Base-by-base conservation (phyloP, 2,113 vertebrate genomes). In the Actinemys pallida region DNA sequence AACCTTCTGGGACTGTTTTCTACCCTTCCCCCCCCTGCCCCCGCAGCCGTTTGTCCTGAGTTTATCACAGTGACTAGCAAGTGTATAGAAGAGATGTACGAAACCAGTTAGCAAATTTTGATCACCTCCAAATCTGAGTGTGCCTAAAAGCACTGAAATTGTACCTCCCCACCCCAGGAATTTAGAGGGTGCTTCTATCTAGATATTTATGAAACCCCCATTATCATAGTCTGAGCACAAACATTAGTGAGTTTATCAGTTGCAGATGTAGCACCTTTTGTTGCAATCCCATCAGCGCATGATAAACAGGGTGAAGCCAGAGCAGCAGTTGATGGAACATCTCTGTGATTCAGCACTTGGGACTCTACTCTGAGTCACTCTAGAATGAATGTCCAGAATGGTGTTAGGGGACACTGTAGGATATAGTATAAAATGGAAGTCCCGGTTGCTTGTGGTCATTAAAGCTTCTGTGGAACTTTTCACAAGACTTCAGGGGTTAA, bases 241-340 rank as follows among this genome's bases (percentile, higher is more conserved):
- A 89, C 27, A 92, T 92, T 94, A 97, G 94, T 94, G 87, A 94
- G 84, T 72, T 86, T 90, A 52, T 95, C 62, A 88, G 81, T 89
- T 62, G 57, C 22, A 91, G 84, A n/a, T 69, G 29, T 80, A 92
- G 78, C 92, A 86, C 8, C 35, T 53, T 22, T 25, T 59, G 35
- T 12, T 80, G 11, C 20, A 31, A 17, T 90, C 69, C 86, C 47
- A 53, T 88, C 59, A 90, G 49, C 49, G 29, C 49, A 84, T 86
- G 62, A n/a, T 53, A 82, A 90, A 20, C 0, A 0, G 90, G n/a
- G 12, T 90, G 57, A 93, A 17, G 3, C 14, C 82, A 57, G 86
- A 89, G 90, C 82, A 65, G 10, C 69, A 35, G 45, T 81, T 81
- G 72, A 54, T 83, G 17, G 62, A 89, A 50, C 11, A 88, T 53